Evolutionary conservation across 2,888 invertebrate genomes (phyloP).

Genomic region (Drosophila tanythrix): DNA sequence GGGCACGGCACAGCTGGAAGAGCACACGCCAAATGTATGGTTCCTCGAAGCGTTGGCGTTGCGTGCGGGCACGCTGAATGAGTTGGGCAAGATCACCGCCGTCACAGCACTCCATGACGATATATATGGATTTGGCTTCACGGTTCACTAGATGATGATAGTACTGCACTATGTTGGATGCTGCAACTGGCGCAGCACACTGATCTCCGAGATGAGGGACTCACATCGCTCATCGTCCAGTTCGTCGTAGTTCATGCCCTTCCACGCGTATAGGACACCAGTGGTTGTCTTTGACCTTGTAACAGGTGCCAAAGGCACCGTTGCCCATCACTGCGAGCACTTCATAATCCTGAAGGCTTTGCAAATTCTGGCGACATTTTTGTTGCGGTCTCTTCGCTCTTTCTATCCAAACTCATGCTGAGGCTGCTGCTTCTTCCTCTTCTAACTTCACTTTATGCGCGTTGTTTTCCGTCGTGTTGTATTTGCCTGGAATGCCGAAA

Average conservation of each 20-base stretch:
- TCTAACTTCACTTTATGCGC: neutral
- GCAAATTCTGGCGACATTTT: slow-evolving; percentile 60
- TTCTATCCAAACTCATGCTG: slow-evolving; percentile 42
- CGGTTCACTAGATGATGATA: slow-evolving; percentile 87
- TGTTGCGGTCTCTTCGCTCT: slow-evolving; percentile 17
- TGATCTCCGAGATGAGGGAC: slow-evolving; percentile 86
- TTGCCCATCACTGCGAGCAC: slow-evolving; percentile 87
- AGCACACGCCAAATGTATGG: slow-evolving; percentile 88
- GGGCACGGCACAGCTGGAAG: slow-evolving; percentile 86
- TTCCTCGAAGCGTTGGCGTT: slow-evolving; percentile 86
- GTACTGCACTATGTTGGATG: slow-evolving; percentile 87
- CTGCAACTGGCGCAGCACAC: slow-evolving; percentile 86
- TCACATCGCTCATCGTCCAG: slow-evolving; percentile 86
- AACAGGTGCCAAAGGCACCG: slow-evolving; percentile 87
- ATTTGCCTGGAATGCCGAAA: slow-evolving; percentile 57
- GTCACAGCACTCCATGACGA: slow-evolving; percentile 88
- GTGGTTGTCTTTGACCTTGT: slow-evolving; percentile 87
- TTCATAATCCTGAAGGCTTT: slow-evolving; percentile 86
- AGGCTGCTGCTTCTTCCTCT: slow-evolving; percentile 1
- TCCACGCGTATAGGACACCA: slow-evolving; percentile 87
- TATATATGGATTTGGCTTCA: slow-evolving; percentile 86
- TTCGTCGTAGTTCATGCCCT: slow-evolving; percentile 87
- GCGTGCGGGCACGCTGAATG: slow-evolving; percentile 85
- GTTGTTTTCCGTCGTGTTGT: slow-evolving; percentile 8
- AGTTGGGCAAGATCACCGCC: slow-evolving; percentile 87